A percentile compares a stretch with the other conserved stretches of the same genome.
phyloP scores from a whole-genome alignment of 1,140 invertebrate genomes.

The Ptiloglossa arizonensis region DNA sequence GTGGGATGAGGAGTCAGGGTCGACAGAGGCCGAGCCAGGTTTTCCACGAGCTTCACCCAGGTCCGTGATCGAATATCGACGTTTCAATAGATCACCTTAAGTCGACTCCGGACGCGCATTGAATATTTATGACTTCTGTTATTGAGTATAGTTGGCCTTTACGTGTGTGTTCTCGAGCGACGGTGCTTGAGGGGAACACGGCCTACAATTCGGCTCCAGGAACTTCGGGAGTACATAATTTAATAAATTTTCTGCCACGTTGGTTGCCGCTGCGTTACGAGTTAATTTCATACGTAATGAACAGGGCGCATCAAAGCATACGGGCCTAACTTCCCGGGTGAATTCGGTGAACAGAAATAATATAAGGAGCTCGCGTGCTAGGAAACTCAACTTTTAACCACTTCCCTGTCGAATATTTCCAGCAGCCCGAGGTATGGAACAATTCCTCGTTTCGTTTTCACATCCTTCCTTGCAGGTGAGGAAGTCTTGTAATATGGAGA shows the following conservation, averaged over 20 bases:
- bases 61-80: conserved; percentile 58
- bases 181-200: conserved; percentile 3
- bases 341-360: too few species aligned
- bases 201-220: background rate
- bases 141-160: conserved; percentile 46
- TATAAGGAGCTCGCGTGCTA: too few species aligned
- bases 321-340: too few species aligned
- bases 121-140: conserved; percentile 63
- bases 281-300: background rate
- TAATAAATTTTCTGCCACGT: background rate
- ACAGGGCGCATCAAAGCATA: background rate
- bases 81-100: conserved; percentile 62
- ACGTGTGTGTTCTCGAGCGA: background rate
- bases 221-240: background rate
- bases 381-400: too few species aligned
- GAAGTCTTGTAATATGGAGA: too few species aligned
- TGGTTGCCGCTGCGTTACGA: background rate
- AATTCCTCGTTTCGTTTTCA: too few species aligned
- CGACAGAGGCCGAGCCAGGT: conserved; percentile 36
- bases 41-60: conserved; percentile 33
- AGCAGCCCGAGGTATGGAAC: too few species aligned
- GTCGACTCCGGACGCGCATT: conserved; percentile 48
- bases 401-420: too few species aligned
- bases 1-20: conserved; percentile 20
- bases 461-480: too few species aligned